Conservation (phyloP, 2,888 invertebrate genomes). For the Noctuana brunneofusca region DNA sequence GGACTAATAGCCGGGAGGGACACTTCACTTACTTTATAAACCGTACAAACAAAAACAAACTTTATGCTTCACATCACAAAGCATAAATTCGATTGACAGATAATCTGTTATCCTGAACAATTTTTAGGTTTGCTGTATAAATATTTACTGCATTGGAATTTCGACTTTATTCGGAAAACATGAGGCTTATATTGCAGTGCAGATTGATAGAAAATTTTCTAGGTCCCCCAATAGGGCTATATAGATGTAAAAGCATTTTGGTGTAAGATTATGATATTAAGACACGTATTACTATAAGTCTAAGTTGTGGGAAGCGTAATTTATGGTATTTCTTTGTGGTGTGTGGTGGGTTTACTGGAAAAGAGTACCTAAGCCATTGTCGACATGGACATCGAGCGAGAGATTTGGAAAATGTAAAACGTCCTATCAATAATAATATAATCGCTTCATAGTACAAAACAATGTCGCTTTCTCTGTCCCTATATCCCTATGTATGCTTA, state of each 20-base stretch:
- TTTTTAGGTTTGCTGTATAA: constrained; percentile 22
- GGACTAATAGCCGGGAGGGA: constrained; percentile 72
- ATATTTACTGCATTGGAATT: not conserved
- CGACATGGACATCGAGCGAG: no score
- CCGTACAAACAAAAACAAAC: constrained; percentile 28
- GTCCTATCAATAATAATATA: no score
- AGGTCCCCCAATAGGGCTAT: constrained; percentile 60
- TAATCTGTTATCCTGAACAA: not conserved
- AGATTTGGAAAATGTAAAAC: no score
- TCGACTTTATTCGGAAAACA: not conserved
- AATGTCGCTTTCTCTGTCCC: no score
- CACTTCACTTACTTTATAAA: constrained; percentile 44
- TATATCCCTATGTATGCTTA: no score
- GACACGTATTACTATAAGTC: constrained; percentile 62
- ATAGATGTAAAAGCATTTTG: constrained; percentile 79
- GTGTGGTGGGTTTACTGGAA: constrained; percentile 26
- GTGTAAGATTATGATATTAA: constrained; percentile 80
- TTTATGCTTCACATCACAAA: not conserved
- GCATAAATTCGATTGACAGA: not conserved
- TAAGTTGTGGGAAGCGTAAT: constrained; percentile 45
- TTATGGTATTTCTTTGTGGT: constrained; percentile 35
- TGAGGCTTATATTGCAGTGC: constrained; percentile 44
- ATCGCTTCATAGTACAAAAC: no score
- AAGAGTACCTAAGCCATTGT: not conserved
- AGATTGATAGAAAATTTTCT: constrained; percentile 61